Base-by-base conservation (phyloP, 2,113 vertebrate genomes). In the Labeo catla region DNA sequence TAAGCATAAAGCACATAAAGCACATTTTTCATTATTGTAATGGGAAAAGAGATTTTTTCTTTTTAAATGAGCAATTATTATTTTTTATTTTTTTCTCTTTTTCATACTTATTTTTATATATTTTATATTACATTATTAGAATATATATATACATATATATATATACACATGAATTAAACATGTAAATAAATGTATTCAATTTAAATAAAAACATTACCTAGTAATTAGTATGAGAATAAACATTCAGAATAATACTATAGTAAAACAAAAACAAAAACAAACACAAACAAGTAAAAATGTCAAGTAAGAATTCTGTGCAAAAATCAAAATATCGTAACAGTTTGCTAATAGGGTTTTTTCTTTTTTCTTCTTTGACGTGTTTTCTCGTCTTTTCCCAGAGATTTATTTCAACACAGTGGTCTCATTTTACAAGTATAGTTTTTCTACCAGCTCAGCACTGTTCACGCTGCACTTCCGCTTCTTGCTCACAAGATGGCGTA, bases 401-500 rank as follows among this genome's bases (percentile, higher is more conserved):
- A 45, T 47, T n/a, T 49, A 12, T 7, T 74, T 23, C 23, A 12
- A 74, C 4, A 16, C 5, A 0, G 52, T 39, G 1, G 16, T 39
- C 34, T 39, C 15, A 36, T 23, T 81, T 23, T 34, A 9, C 19
- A 19, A 23, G 23, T 4, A 16, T 2, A 19, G 45, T 43, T 28
- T 50, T 81, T 68, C 45, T 59, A 9, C 50, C 76, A 19, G 21
- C 34, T 57, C 78, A 49, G 21, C 59, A 21, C 4, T 76, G 16
- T 43, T 81, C 21, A 72, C 50, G 57, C 11, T 90, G 88, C 65
- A 86, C 81, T 90, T 85, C 83, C 21, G 0, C 23, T 50, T 39
- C 65, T 85, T 63, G 4, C 54, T 66, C 91, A 92, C 89, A 87
- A 91, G 91, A 86, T 89, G 90, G 89, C 86, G 89, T 15, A 85